These are phyloP conservation scores for Eciton burchellii DNA, from an alignment of 1,140 invertebrate species.

Conservation along the genomic window DNA sequence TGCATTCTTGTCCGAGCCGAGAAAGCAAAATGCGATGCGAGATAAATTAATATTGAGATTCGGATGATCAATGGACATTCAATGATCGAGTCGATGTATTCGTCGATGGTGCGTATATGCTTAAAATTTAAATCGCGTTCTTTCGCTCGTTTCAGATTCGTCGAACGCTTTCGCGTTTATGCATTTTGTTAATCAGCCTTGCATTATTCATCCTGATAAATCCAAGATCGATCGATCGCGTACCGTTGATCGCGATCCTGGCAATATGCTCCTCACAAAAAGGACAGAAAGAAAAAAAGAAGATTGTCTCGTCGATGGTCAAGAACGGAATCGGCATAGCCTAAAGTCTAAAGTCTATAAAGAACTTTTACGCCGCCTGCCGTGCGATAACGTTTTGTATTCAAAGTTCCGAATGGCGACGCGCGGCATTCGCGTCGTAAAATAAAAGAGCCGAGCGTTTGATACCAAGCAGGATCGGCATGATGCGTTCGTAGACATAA, in stretches of 20 bases:
- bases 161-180: slow-evolving; percentile 62
- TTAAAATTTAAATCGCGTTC: slow-evolving; percentile 55
- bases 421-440: slow-evolving; percentile 50
- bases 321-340: background rate
- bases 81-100: slow-evolving; percentile 49
- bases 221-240: slow-evolving; percentile 66
- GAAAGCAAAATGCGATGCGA: background rate
- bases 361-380: slow-evolving; percentile 53
- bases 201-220: slow-evolving; percentile 74
- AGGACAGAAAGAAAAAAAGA: background rate
- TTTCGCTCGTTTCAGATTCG: slow-evolving; percentile 63
- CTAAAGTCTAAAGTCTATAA: slow-evolving; percentile 49
- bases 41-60: slow-evolving; percentile 40
- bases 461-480: too few relatives aligned
- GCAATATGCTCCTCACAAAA: background rate
- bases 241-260: slow-evolving; percentile 61
- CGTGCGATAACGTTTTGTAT: slow-evolving; percentile 44
- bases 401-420: slow-evolving; percentile 43
- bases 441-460: slow-evolving; percentile 55
- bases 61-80: slow-evolving; percentile 49
- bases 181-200: slow-evolving; percentile 74
- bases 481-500: slow-evolving; percentile 19
- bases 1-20: background rate
- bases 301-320: background rate
- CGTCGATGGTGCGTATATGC: slow-evolving; percentile 32